A percentile compares a stretch with the other conserved stretches of the same genome.
phyloP scores from a whole-genome alignment of 2,888 invertebrate species.

The Ectemnius continuus region DNA sequence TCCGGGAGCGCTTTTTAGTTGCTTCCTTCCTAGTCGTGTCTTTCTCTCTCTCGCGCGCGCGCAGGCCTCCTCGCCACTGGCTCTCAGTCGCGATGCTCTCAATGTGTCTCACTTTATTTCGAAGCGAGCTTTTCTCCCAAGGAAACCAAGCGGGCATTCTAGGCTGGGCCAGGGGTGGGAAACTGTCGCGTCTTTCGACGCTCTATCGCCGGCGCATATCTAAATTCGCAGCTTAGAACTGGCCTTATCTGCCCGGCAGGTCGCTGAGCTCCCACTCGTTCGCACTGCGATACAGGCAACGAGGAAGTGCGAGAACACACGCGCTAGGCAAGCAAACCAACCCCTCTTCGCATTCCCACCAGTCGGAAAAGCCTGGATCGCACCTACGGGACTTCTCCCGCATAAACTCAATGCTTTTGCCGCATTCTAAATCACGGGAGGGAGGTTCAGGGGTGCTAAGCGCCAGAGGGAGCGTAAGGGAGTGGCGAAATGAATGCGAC shows the following conservation, averaged over 20 bases:
- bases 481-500: constrained; percentile 3
- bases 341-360: too few species aligned
- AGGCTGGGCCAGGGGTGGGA: constrained; percentile 25
- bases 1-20: constrained; percentile 14
- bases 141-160: constrained; percentile 1
- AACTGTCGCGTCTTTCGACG: constrained; percentile 19
- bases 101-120: neutral
- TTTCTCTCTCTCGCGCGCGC: too few species aligned
- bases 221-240: constrained; percentile 57
- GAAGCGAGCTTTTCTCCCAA: constrained; percentile 15
- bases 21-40: neutral
- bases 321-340: neutral
- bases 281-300: constrained; percentile 9
- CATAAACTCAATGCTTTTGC: constrained; percentile 38
- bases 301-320: constrained; percentile 18
- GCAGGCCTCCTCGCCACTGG: neutral
- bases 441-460: neutral
- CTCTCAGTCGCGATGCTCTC: neutral
- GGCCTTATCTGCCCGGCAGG: constrained; percentile 52
- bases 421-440: constrained; percentile 43
- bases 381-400: constrained; percentile 40
- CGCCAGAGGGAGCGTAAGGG: neutral
- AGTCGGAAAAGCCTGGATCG: constrained; percentile 31
- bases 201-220: constrained; percentile 44
- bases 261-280: constrained; percentile 18